Base-by-base conservation (phyloP, 2,113 vertebrate genomes). In the Mesocricetus auratus region DNA sequence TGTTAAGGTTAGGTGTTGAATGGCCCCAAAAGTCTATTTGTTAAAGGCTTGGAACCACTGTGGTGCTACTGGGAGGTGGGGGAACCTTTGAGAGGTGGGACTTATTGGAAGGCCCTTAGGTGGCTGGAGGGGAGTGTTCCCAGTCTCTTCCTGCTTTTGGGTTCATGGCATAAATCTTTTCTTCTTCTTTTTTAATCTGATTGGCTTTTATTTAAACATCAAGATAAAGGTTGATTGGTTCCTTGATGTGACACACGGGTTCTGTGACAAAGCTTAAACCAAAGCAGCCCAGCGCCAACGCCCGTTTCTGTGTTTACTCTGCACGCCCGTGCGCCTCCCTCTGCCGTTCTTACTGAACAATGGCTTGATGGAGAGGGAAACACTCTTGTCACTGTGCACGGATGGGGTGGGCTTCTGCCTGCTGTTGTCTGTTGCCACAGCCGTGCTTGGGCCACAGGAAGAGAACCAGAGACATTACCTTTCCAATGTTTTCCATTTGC, bases 131-230 rank as follows among this genome's bases (percentile, higher is more conserved):
- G 15, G 16, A 7, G 11, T 47, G 11, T 10, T 15, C 36, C 39
- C 45, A 22, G 9, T 42, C 69, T 45, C 68, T 74, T 33, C 19
- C 39, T 31, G 69, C 24, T 78, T 64, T 33, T 8, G 15, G 2
- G 22, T 11, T 89, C 45, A 39, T 47, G 47, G 31, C 50, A n/a
- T 31, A 50, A 45, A 8, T n/a, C n/a, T n/a, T n/a, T n/a, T n/a
- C n/a, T n/a, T n/a, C n/a, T n/a, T n/a, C n/a, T n/a, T n/a, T n/a
- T n/a, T n/a, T n/a, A 75, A 89, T 33, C 95, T 78, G 22, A 26
- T 87, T 64, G 33, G 31, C 47, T 82, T 90, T 79, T 92, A 86
- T 60, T 94, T 86, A 82, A 68, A 22, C 53, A 69, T 45, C n/a
- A 95, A 22, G 73, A 85, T 19, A 83, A 62, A 42, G 78, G 19